phyloP scores from a whole-genome alignment of 2,888 invertebrate species.

The Conomelus anceps region DNA sequence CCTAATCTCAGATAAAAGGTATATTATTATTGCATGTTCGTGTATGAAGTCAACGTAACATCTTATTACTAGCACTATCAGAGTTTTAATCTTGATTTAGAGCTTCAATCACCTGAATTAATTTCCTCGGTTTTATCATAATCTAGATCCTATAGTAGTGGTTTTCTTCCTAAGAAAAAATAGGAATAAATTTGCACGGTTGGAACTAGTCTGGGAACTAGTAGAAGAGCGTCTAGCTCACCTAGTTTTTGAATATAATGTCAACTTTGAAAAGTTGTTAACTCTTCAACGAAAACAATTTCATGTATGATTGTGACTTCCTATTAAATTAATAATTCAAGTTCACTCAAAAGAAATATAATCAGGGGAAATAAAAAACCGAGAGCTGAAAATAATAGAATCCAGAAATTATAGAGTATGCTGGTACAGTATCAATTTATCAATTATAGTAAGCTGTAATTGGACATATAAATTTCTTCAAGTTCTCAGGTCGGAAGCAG shows the following conservation, averaged over 20 bases:
- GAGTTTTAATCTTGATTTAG: not conserved
- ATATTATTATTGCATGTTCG: not conserved
- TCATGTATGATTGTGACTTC: too few species aligned
- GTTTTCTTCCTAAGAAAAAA: not conserved
- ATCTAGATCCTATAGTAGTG: not conserved
- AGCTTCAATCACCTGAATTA: not conserved
- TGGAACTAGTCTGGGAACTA: not conserved
- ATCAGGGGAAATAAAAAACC: not conserved
- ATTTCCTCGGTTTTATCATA: not conserved
- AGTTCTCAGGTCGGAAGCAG: not conserved
- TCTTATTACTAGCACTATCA: not conserved
- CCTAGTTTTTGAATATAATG: too few species aligned
- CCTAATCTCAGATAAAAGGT: not conserved
- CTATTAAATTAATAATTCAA: too few species aligned
- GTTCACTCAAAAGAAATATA: not conserved
- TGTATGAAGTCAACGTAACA: not conserved
- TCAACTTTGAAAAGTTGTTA: too few species aligned
- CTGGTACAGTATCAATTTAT: not conserved
- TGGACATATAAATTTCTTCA: not conserved
- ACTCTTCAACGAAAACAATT: too few species aligned
- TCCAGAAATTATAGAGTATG: not conserved
- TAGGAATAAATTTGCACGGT: not conserved
- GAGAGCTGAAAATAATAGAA: not conserved
- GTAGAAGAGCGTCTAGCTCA: not conserved
- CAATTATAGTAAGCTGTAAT: not conserved